phyloP scores from a whole-genome alignment of 2,888 invertebrate genomes.

The Druceiella hillmani region DNA sequence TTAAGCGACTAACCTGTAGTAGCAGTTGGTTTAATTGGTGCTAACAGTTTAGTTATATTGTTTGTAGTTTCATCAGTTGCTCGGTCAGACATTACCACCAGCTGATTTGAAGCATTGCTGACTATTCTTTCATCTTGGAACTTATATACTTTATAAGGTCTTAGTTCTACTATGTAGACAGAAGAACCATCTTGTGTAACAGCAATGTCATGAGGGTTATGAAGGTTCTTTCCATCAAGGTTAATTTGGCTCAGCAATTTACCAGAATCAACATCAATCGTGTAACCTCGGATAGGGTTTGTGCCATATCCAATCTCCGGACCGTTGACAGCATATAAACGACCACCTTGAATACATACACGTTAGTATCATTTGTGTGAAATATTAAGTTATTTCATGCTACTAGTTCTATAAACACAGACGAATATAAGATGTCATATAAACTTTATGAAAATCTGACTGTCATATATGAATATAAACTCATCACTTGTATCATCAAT shows the following conservation, averaged over 20 bases:
- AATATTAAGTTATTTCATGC: too few relatives aligned
- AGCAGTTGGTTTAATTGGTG: conserved; percentile 41
- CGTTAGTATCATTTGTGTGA: too few relatives aligned
- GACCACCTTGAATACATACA: conserved; percentile 57
- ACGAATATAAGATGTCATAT: too few relatives aligned
- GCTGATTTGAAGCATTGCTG: conserved; percentile 3
- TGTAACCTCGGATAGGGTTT: conserved; percentile 60
- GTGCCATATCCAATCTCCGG: conserved; percentile 37
- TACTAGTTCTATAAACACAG: too few relatives aligned
- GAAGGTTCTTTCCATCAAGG: conserved; percentile 49
- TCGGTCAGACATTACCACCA: not conserved
- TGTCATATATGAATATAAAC: too few relatives aligned
- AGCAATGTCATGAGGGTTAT: conserved; percentile 78
- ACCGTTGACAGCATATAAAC: conserved; percentile 73
- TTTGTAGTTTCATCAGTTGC: conserved; percentile 1
- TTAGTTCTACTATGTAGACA: conserved; percentile 75
- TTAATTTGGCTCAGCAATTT: conserved; percentile 58
- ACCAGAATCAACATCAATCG: conserved; percentile 58
- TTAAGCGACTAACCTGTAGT: conserved; percentile 37
- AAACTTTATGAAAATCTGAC: too few relatives aligned
- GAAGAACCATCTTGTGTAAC: conserved; percentile 58
- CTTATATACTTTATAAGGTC: conserved; percentile 60
- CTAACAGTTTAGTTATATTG: conserved; percentile 5
- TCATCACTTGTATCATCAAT: too few relatives aligned
- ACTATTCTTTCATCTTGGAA: conserved; percentile 32